These are phyloP conservation scores for Scartelaos histophorus DNA, from an alignment of 2,113 vertebrate species.

Conservation along the genomic window DNA sequence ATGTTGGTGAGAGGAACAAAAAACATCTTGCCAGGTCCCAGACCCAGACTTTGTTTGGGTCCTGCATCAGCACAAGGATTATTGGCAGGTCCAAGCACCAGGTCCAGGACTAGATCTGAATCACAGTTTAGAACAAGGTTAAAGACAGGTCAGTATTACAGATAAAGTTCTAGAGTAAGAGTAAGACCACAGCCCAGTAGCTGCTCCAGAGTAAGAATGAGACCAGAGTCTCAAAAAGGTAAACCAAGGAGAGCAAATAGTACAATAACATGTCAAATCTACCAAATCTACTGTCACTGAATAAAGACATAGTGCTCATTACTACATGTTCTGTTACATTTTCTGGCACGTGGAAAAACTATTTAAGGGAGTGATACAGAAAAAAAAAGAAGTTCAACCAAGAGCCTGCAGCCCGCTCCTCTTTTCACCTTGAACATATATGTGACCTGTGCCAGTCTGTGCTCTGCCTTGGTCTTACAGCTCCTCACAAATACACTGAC, in stretches of 20 bases:
- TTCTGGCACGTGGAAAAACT: not conserved
- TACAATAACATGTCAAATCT: not conserved
- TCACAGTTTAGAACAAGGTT: too few species aligned
- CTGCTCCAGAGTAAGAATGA: too few species aligned
- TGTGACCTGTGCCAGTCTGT: slow-evolving; percentile 8
- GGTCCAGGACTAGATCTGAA: too few species aligned
- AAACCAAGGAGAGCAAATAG: not conserved
- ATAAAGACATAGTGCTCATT: not conserved
- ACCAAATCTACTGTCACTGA: not conserved
- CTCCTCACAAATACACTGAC: slow-evolving; percentile 39
- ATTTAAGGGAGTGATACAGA: not conserved
- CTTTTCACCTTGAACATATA: not conserved
- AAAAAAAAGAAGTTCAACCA: slow-evolving; percentile 5
- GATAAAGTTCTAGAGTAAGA: too few species aligned
- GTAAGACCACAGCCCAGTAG: too few species aligned
- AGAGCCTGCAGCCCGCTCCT: not conserved
- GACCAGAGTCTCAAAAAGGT: too few species aligned
- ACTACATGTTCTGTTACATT: not conserved
- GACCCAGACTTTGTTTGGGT: too few species aligned
- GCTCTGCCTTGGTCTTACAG: slow-evolving; percentile 31
- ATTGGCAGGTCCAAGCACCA: not conserved
- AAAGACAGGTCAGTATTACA: too few species aligned
- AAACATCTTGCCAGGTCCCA: too few species aligned
- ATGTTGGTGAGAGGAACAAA: too few species aligned
- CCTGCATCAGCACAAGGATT: too few species aligned